These are phyloP conservation scores for Ephestia elutella DNA, from an alignment of 1,140 invertebrate genomes.

Conservation along the genomic window DNA sequence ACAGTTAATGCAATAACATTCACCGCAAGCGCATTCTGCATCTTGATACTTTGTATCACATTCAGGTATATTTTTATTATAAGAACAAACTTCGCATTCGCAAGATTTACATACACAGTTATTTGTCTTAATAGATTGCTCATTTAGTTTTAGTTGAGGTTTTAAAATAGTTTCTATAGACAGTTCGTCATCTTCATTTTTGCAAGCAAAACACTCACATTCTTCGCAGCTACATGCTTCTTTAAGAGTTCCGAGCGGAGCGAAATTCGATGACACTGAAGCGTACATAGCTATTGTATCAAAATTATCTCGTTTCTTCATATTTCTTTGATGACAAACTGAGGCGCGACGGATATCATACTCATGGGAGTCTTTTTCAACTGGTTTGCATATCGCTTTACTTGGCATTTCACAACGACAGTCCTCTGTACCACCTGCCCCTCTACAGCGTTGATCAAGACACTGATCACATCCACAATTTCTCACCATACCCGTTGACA, in stretches of 20 bases:
- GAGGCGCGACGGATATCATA: slow-evolving; percentile 32
- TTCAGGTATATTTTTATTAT: slow-evolving; percentile 15
- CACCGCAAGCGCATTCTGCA: slow-evolving; percentile 19
- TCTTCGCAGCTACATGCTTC: slow-evolving; percentile 18
- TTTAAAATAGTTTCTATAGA: background rate
- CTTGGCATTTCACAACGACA: slow-evolving; percentile 33
- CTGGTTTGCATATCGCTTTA: slow-evolving; percentile 31
- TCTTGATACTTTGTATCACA: background rate
- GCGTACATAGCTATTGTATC: slow-evolving; percentile 23
- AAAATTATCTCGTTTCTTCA: background rate
- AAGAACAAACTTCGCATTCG: slow-evolving; percentile 24
- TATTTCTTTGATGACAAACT: background rate
- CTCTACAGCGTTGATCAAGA: slow-evolving; percentile 24
- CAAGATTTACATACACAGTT: slow-evolving; percentile 29
- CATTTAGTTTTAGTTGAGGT: slow-evolving; percentile 15
- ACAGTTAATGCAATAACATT: slow-evolving; percentile 34
- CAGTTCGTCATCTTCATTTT: slow-evolving; percentile 20
- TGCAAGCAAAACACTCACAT: slow-evolving; percentile 35
- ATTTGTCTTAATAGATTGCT: background rate
- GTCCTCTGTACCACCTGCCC: slow-evolving; percentile 14
- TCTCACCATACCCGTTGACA: slow-evolving; percentile 26
- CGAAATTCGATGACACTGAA: slow-evolving; percentile 12
- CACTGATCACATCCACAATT: slow-evolving; percentile 36
- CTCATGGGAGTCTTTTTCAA: slow-evolving; percentile 28
- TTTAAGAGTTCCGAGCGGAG: slow-evolving; percentile 4